Evolutionary conservation across 2,113 vertebrate species (phyloP), one percentile per base, ranked within the genome.

Genomic region (Garra rufa): DNA sequence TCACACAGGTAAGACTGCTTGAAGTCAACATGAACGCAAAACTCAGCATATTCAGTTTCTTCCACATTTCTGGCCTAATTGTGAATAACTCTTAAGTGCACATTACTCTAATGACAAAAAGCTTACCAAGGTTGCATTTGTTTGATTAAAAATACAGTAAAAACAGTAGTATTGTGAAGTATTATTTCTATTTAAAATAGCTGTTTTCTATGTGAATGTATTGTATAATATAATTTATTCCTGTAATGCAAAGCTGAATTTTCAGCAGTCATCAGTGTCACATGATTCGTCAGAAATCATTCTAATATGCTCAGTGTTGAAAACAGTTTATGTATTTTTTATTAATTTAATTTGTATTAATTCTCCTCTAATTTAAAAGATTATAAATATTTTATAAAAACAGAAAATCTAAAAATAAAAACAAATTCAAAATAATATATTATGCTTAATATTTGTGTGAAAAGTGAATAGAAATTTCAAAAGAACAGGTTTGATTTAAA

Each of bases 1-100:
- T 99, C 89, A 99, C 98, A 65, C 98, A 99, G 98, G 98, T 99
- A 93, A 93, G 95, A 86, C 30, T n/a, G 69, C 9, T 19, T 55
- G 7, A 55, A n/a, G 52, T n/a, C 52, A 21, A 3, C 50, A 55
- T 21, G 19, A 55, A 21, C 2, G 8, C 48, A 48, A 48, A 48
- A 48, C 48, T 50, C 15, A 50, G 0, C 8, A 1, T 41, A 21
- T 70, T 43, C 41, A 11, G 21, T 70, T 19, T 9, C 34, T 41
- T 9, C 21, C 34, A 70, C 1, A 0, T 21, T 19, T 41, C 15
- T 11, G 34, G 15, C 9, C 34, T 43, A 5, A 30, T 7, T 63
- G 8, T n/a, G 55, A 57, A 6, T 2, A 2, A 63, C 7, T 63
- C 59, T 11, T 63, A 5, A 28, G 9, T 59, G 3, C 57, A 2